Evolutionary conservation across 2,888 invertebrate genomes (phyloP).

Genomic region (Hetaerina titia): DNA sequence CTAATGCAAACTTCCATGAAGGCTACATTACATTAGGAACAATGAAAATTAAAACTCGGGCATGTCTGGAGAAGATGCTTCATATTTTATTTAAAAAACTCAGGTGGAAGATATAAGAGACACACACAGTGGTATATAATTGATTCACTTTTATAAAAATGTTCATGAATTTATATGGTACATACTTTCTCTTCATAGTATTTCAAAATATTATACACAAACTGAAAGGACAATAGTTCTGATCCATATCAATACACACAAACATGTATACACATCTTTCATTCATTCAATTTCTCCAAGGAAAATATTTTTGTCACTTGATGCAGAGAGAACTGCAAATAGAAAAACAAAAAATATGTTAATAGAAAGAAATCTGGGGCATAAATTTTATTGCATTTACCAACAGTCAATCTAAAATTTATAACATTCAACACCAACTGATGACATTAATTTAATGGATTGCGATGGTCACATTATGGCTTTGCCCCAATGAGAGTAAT

Average conservation of each 20-base stretch:
- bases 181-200: not conserved
- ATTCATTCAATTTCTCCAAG: constrained; percentile 93
- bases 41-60: no score
- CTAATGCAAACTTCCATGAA: no score
- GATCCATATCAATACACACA: not conserved
- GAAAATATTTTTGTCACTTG: constrained; percentile 97
- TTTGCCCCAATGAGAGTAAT: not conserved
- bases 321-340: constrained; percentile 89
- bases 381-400: not conserved
- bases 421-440: not conserved
- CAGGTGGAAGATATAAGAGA: not conserved
- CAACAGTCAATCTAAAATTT: not conserved
- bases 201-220: not conserved
- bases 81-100: not conserved
- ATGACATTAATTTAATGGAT: not conserved
- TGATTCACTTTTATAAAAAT: not conserved
- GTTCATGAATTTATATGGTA: not conserved
- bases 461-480: not conserved
- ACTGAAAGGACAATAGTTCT: not conserved
- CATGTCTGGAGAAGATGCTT: no score
- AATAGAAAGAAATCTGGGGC: not conserved
- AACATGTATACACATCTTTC: not conserved
- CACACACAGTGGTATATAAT: not conserved
- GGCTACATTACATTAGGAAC: no score
- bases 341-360: constrained; percentile 70